Evolutionary conservation across 1,140 invertebrate species (phyloP), one percentile per base, ranked within the genome.

Genomic region (Caerostris extrusa): DNA sequence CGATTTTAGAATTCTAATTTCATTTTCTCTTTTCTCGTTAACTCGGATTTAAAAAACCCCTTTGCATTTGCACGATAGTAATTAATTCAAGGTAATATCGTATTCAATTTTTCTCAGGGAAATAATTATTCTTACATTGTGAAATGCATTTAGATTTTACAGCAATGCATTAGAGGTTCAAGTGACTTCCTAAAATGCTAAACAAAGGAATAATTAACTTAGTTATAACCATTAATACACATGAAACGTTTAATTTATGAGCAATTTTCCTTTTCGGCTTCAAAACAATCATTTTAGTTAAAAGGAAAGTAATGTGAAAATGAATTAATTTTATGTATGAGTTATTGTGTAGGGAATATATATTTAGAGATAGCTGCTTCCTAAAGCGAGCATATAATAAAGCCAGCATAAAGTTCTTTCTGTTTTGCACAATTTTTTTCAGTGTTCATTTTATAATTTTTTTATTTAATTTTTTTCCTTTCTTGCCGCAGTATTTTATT

Each of bases 41-140:
- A 60, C 58, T 12, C 2, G 60, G 88, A 71, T 71, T 71, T 55
- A 71, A 90, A 90, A 67, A 67, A 85, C 61, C 64, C 85, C 12
- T 60, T 58, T 61, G 85, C 17, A 90, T 34, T 71, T 53, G 53
- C 53, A 14, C 56, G 19, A 71, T 89, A 71, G 87, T 69, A 89
- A 89, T 90, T 90, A 90, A 71, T 90, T 90, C 88, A 56, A 56
- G 19, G 64, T 57, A 90, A 57, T 90, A 71, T 90, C 67, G 61
- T 57, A 90, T 90, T 71, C 64, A 90, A 71, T 71, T 90, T 34
- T 71, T 67, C 61, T 67, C 86, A 17, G 64, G 69, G 19, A 71
- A 71, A 71, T 56, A 57, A 83, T 83, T 83, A 57, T 57, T 19
- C 81, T 57, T 83, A 7, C 14, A 14, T 57, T 57, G 14, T 56